phyloP scores from a whole-genome alignment of 2,113 vertebrate genomes.

The Fregetta grallaria region DNA sequence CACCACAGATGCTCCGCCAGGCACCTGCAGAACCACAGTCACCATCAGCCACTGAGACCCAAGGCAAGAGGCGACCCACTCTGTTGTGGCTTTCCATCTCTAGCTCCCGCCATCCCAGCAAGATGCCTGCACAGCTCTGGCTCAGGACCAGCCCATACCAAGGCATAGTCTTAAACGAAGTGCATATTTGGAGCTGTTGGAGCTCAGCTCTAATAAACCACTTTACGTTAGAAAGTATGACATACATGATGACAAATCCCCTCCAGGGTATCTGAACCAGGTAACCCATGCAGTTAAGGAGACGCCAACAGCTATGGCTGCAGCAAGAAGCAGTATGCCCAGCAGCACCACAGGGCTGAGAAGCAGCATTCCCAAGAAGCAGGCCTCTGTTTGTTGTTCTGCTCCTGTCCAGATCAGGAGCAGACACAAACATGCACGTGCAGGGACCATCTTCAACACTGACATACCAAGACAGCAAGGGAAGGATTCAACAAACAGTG shows the following conservation, averaged over 20 bases:
- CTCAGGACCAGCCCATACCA: not conserved
- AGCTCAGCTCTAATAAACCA: not conserved
- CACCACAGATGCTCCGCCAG: not conserved
- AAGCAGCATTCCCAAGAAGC: not conserved
- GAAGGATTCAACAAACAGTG: no score
- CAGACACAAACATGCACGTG: accelerated
- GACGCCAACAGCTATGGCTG: not conserved
- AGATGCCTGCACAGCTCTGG: not conserved
- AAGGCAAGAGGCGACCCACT: accelerated
- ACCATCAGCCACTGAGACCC: accelerated
- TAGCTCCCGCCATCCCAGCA: not conserved
- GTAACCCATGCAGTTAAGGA: not conserved
- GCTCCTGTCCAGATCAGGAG: not conserved
- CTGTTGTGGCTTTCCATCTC: not conserved
- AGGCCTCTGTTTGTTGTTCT: not conserved
- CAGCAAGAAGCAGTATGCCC: not conserved
- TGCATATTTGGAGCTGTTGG: not conserved
- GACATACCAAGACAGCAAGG: accelerated
- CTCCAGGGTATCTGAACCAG: not conserved
- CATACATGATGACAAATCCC: accelerated
- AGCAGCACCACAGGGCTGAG: not conserved
- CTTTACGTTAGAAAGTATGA: not conserved
- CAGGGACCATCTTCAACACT: not conserved
- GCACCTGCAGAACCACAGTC: not conserved
- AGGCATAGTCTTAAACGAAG: not conserved